These are phyloP conservation scores for Panagrolaimus sp. DNA, from an alignment of 1,140 invertebrate genomes.

Conservation along the genomic window DNA sequence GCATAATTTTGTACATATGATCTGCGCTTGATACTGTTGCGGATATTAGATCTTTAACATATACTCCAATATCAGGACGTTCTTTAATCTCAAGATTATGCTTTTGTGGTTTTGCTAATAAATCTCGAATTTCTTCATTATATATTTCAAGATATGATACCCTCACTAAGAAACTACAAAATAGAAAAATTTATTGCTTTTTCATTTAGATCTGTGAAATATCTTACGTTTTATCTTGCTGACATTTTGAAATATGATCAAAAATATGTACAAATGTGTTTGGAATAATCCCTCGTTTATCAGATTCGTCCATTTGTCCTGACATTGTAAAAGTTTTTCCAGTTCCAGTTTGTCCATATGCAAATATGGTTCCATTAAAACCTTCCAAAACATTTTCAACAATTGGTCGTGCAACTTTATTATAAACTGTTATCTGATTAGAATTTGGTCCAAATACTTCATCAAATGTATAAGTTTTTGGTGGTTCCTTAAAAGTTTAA, in stretches of 20 bases:
- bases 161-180: slow-evolving; percentile 74
- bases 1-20: slow-evolving; percentile 74
- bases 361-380: slow-evolving; percentile 71
- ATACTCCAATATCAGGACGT: slow-evolving; percentile 73
- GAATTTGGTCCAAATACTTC: slow-evolving; percentile 70
- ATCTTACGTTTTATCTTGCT: slow-evolving; percentile 68
- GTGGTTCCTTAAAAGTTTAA: slow-evolving; percentile 62
- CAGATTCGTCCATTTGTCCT: slow-evolving; percentile 69
- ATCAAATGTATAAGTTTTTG: slow-evolving; percentile 74
- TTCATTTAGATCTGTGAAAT: too few species aligned
- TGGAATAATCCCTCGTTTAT: slow-evolving; percentile 80
- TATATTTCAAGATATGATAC: slow-evolving; percentile 83
- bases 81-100: slow-evolving; percentile 66
- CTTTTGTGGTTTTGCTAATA: slow-evolving; percentile 61
- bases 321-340: slow-evolving; percentile 73
- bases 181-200: neutral
- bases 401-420: slow-evolving; percentile 72
- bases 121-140: slow-evolving; percentile 81
- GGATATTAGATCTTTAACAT: slow-evolving; percentile 71
- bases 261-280: slow-evolving; percentile 84
- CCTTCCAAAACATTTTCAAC: slow-evolving; percentile 84
- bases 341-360: slow-evolving; percentile 80
- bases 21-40: slow-evolving; percentile 75
- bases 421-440: slow-evolving; percentile 72
- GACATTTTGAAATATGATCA: slow-evolving; percentile 70